phyloP scores from a whole-genome alignment of 2,888 invertebrate genomes.

The Blastobasis lacticolella region DNA sequence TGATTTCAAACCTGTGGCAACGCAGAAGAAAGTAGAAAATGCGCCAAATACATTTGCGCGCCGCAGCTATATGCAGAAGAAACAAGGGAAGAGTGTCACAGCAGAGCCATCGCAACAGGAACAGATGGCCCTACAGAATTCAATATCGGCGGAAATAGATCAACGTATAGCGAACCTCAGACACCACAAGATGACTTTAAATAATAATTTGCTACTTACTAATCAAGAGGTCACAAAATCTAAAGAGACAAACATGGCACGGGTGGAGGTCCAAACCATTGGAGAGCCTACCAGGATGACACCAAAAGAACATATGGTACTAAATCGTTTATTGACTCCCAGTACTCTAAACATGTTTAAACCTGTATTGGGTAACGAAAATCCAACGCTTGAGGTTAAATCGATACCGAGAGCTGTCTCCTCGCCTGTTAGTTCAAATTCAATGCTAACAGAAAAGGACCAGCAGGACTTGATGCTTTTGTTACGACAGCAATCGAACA shows the following conservation, averaged over 20 bases:
- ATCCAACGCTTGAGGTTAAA: too few relatives aligned
- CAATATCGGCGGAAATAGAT: constrained; percentile 12
- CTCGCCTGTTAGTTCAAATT: not conserved
- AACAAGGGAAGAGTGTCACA: constrained; percentile 37
- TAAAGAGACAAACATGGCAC: not conserved
- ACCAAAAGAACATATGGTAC: too few relatives aligned
- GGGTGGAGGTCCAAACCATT: constrained; percentile 5
- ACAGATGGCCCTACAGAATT: not conserved
- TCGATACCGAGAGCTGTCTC: too few relatives aligned
- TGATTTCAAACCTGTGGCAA: constrained; percentile 38
- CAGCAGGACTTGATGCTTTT: constrained; percentile 42
- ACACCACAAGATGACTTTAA: constrained; percentile 6
- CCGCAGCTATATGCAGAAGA: constrained; percentile 58
- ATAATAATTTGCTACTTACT: not conserved
- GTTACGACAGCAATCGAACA: constrained; percentile 40
- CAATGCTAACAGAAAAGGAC: constrained; percentile 37
- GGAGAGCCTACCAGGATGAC: constrained; percentile 2
- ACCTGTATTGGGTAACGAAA: too few relatives aligned
- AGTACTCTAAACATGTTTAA: too few relatives aligned
- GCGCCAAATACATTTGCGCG: constrained; percentile 59
- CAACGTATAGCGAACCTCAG: constrained; percentile 15
- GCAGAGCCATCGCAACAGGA: not conserved
- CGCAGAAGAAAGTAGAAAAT: constrained; percentile 40
- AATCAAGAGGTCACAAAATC: not conserved
- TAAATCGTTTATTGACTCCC: too few relatives aligned